Percentiles rank a stretch among this genome's conserved stretches.
These are phyloP conservation scores for Anguilla obscura DNA, from an alignment of 2,797 vertebrate species.

Conservation along the genomic window DNA sequence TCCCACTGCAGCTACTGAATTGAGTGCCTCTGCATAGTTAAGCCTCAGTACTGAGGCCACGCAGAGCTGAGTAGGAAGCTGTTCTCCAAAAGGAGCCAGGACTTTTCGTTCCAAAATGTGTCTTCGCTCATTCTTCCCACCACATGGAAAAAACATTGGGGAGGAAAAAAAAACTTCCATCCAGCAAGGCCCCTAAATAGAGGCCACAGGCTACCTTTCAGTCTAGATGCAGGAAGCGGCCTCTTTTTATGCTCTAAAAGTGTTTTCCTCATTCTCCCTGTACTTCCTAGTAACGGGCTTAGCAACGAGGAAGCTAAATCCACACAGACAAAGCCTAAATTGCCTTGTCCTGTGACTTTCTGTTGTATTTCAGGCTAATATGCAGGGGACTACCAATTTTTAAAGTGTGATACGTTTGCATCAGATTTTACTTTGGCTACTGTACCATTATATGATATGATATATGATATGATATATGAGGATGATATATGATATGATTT, in stretches of 20 bases:
- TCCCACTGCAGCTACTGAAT: slow-evolving; percentile 40
- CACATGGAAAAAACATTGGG: slow-evolving; percentile 17
- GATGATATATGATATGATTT: too few species aligned
- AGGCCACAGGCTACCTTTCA: slow-evolving; percentile 1
- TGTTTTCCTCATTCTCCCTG: slow-evolving; percentile 12
- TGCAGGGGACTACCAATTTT: neutral
- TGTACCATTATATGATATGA: neutral
- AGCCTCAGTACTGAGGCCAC: slow-evolving; percentile 8
- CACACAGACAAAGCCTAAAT: neutral
- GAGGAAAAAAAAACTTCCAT: neutral
- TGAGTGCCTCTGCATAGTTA: slow-evolving; percentile 21
- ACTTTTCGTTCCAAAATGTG: slow-evolving; percentile 16
- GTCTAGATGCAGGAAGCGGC: neutral
- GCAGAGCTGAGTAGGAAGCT: slow-evolving; percentile 2
- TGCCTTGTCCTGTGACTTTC: neutral
- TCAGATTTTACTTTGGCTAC: neutral
- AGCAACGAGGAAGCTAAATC: neutral
- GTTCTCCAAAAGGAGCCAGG: slow-evolving; percentile 1
- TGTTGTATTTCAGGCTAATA: neutral
- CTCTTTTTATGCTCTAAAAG: neutral
- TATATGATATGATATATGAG: too few species aligned
- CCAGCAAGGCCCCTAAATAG: neutral
- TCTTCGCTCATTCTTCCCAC: slow-evolving; percentile 13
- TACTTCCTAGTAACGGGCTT: slow-evolving; percentile 12
- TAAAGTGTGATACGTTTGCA: neutral